Conservation (phyloP, 1,140 invertebrate species). For the Asobara japonica region DNA sequence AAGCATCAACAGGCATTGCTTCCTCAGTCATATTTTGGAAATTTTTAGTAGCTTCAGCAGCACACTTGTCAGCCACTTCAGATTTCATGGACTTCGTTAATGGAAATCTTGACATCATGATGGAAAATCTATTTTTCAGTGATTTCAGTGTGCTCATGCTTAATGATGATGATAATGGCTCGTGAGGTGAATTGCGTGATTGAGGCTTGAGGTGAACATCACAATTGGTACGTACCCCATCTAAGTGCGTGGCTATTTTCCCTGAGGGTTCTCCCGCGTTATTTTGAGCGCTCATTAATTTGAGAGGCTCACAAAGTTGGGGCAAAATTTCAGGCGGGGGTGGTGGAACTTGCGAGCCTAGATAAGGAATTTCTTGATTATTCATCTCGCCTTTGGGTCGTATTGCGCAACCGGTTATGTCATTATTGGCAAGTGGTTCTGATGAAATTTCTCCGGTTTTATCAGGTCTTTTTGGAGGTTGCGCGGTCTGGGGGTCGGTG, state of each 20-base stretch:
- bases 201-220: background rate
- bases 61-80: background rate
- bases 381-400: too few relatives aligned
- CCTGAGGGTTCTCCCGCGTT: background rate
- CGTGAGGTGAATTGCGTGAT: background rate
- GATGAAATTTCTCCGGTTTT: too few relatives aligned
- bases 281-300: background rate
- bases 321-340: too few relatives aligned
- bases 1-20: background rate
- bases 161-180: slow-evolving; percentile 1
- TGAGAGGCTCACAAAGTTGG: background rate
- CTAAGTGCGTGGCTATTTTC: background rate
- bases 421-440: too few relatives aligned
- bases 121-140: slow-evolving; percentile 34
- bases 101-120: slow-evolving; percentile 39
- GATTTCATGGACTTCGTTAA: slow-evolving; percentile 30
- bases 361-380: too few relatives aligned
- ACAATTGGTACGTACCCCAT: slow-evolving; percentile 25
- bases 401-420: too few relatives aligned
- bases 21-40: background rate
- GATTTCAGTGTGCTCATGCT: slow-evolving; percentile 35
- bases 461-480: too few relatives aligned
- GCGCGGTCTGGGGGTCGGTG: too few relatives aligned
- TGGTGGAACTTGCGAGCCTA: too few relatives aligned
- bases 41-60: background rate